Evolutionary conservation across 2,797 vertebrate genomes (phyloP), one percentile per base, ranked within the genome.

Genomic region (Myotis planiceps): DNA sequence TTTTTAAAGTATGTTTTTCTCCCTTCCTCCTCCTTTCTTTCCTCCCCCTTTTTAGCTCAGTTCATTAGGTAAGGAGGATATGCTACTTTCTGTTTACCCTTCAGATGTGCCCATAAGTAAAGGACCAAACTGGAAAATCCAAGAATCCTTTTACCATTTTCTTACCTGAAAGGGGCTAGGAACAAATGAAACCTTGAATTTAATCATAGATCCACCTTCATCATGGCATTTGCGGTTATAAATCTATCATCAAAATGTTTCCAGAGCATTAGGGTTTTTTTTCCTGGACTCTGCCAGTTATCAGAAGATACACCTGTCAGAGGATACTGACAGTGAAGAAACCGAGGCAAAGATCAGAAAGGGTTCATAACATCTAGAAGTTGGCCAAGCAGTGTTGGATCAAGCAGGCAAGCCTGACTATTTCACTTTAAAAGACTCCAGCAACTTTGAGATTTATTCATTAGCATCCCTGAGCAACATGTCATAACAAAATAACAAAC

Each of bases 221-320:
- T 63, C 16, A 29, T 71, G 45, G 12, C 19, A 12, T 91, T 79
- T 39, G 42, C 88, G 27, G 10, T 68, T 82, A 19, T 42, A 29
- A 80, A 87, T 58, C 49, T n/a, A 45, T 49, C 23, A 23, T 42
- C 27, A 72, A 32, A 55, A 60, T 88, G 39, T 74, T 53, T 8
- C 65, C 3, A n/a, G 49, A 91, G 21, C n/a, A 29, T 86, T 12
- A 49, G 21, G 14, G n/a, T 3, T 89, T 92, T 95, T 95, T 96
- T 34, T 94, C 29, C 16, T 66, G 86, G 45, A 76, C 51, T 71
- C 85, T 60, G 2, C 42, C 23, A 34, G 79, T 78, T 65, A 21
- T 47, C 49, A 76, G 60, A 39, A 63, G 60, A 39, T 3, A 39
- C 1, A 19, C 39, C 7, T 60, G 13, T n/a, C 21, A 47, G 60